phyloP scores from a whole-genome alignment of 2,113 vertebrate species.

The Nannospalax galili region DNA sequence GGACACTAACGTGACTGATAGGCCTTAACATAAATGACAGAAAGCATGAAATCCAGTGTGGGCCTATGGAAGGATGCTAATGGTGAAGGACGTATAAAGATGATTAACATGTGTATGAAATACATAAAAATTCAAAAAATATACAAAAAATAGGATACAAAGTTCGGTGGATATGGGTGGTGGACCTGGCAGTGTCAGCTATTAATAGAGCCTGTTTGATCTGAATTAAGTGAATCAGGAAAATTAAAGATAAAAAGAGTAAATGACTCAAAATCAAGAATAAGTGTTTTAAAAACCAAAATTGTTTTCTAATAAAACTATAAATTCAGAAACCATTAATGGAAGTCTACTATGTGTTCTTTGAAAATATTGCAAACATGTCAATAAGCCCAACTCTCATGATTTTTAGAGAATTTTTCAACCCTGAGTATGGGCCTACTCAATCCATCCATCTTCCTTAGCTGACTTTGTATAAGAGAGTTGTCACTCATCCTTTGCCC shows the following conservation, averaged over 20 bases:
- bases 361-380: not conserved
- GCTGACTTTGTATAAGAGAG: accelerated
- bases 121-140: too few relatives aligned
- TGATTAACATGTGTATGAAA: too few relatives aligned
- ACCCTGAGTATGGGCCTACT: not conserved
- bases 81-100: too few relatives aligned
- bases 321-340: not conserved
- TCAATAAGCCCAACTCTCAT: not conserved
- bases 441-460: not conserved
- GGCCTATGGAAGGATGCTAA: too few relatives aligned
- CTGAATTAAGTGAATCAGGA: conserved; percentile 21
- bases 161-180: too few relatives aligned
- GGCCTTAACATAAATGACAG: too few relatives aligned
- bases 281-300: not conserved
- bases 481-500: not conserved
- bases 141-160: too few relatives aligned
- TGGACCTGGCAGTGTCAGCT: not conserved
- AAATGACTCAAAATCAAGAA: not conserved
- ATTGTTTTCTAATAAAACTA: not conserved
- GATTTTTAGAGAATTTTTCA: not conserved
- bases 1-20: too few relatives aligned
- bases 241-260: not conserved
- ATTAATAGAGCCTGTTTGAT: conserved; percentile 18
- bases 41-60: too few relatives aligned
- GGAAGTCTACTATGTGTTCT: not conserved